Percentiles rank a stretch among this genome's conserved stretches.
phyloP scores from a whole-genome alignment of 2,888 invertebrate species.

The Alloscopus bannaensis region DNA sequence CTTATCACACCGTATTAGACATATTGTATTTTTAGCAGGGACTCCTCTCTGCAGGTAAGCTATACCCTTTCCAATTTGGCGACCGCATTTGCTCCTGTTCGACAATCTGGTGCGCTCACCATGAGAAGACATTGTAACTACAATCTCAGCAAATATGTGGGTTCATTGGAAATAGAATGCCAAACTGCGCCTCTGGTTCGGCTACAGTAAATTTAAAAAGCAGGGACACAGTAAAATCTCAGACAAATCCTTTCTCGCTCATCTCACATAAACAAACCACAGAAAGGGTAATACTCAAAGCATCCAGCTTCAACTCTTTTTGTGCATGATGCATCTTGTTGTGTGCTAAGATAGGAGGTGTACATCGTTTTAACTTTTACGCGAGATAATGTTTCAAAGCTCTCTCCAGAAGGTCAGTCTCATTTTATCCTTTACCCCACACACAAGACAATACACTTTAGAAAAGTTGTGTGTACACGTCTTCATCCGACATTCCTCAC shows the following conservation, averaged over 20 bases:
- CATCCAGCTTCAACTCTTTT: neutral
- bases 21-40: no score
- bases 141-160: no score
- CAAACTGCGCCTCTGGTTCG: neutral
- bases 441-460: neutral
- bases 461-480: constrained; percentile 28
- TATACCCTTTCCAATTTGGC: no score
- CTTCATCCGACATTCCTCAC: constrained; percentile 51
- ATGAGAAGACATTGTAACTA: no score
- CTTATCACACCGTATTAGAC: no score
- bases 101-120: no score
- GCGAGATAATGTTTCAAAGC: neutral
- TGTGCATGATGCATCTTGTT: neutral
- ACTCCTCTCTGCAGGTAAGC: no score
- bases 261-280: constrained; percentile 28
- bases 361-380: constrained; percentile 2
- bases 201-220: neutral
- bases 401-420: no score
- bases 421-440: no score
- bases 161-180: no score
- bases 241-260: constrained; percentile 2
- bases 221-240: neutral
- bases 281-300: constrained; percentile 12
- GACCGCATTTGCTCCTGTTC: no score
- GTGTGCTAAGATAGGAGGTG: constrained; percentile 4